phyloP scores from a whole-genome alignment of 2,113 vertebrate genomes.

The Nycticryphes semicollaris region DNA sequence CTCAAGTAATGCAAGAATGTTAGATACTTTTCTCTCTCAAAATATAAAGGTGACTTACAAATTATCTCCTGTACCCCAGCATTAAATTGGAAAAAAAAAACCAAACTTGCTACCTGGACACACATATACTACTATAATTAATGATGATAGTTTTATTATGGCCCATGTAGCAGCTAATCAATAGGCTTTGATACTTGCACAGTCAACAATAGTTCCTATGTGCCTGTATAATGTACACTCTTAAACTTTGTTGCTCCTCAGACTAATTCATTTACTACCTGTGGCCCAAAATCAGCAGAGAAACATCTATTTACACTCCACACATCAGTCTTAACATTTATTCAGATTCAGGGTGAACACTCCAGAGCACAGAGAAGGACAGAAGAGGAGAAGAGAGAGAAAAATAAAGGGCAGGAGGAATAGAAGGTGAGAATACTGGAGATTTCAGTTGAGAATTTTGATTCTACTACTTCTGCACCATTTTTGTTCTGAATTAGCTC shows the following conservation, averaged over 20 bases:
- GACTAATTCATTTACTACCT: conserved; percentile 54
- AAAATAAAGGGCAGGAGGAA: not conserved
- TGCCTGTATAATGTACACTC: conserved; percentile 39
- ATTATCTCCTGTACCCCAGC: conserved; percentile 24
- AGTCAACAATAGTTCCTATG: conserved; percentile 49
- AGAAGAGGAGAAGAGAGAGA: not conserved
- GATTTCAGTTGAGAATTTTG: not conserved
- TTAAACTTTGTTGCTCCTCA: conserved; percentile 57
- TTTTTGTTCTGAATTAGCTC: not conserved
- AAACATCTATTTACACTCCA: conserved; percentile 57
- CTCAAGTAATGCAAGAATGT: not conserved
- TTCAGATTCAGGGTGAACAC: conserved; percentile 37
- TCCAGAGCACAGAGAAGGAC: not conserved
- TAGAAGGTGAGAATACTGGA: not conserved
- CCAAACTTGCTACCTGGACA: conserved; percentile 12
- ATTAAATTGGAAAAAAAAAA: conserved; percentile 1
- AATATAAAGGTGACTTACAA: conserved; percentile 40
- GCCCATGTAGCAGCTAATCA: conserved; percentile 69
- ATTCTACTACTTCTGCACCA: not conserved
- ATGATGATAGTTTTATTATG: conserved; percentile 69
- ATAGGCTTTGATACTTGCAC: conserved; percentile 64
- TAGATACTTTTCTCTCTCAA: not conserved
- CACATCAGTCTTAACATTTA: conserved; percentile 64
- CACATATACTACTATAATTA: conserved; percentile 46
- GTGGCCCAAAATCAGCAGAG: conserved; percentile 52